Evolutionary conservation across 2,888 invertebrate genomes (phyloP), one percentile per base, ranked within the genome.

Genomic region (Crematogaster levior): DNA sequence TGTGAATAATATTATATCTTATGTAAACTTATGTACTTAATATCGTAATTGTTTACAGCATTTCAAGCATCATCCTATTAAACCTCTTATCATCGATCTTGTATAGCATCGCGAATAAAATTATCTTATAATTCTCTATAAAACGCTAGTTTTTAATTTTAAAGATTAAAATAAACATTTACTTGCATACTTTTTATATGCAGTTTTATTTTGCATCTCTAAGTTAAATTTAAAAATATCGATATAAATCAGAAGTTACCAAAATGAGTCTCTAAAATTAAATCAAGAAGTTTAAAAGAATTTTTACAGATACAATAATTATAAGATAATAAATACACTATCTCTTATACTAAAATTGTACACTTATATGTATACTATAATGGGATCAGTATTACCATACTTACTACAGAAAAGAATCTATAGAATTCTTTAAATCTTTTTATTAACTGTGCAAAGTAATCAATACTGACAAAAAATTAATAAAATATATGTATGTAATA

Each of bases 91-190:
- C n/a, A 60, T 9, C 4, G 5, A 60, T 34, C 46, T 34, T 10
- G 10, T 60, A 34, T 24, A 73, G 1, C 15, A 1, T 18, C 6
- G 7, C 18, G 9, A 27, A 3, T 21, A 46, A 5, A 1, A 43
- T 60, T 30, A 24, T 60, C 7, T 30, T n/a, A n/a, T n/a, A n/a
- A n/a, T n/a, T n/a, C n/a, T n/a, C n/a, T 34, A 60, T 37, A 30
- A 21, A 72, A 56, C 0, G 3, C 0, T 30, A 40, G 2, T 40
- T 40, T 51, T 40, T 40, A 58, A 73, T 18, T 40, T 1, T 40
- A 24, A 34, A 43, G 24, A 24, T 37, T n/a, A n/a, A n/a, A 73
- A 60, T 73, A 60, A 46, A 60, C 12, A 34, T 46, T 46, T 18
- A 73, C 15, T 43, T 30, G 58, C 43, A 72, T 37, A n/a, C 4